A percentile compares a stretch with the other conserved stretches of the same genome.
phyloP scores from a whole-genome alignment of 2,888 invertebrate genomes.

The Euspilapteryx auroguttella region DNA sequence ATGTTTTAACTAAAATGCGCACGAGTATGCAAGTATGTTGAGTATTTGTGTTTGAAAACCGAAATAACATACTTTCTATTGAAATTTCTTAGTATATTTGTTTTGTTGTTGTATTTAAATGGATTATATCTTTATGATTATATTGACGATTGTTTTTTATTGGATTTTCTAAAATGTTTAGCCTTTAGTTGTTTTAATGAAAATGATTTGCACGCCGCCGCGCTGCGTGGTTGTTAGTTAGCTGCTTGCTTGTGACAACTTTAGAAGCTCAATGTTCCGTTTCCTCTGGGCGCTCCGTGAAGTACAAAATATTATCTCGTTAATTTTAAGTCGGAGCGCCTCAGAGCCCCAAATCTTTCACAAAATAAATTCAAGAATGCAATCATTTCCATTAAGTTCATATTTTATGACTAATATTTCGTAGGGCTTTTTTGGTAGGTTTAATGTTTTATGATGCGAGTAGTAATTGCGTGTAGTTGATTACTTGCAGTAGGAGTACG shows the following conservation, averaged over 20 bases:
- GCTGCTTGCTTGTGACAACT: too few relatives aligned
- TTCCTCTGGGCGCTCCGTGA: conserved; percentile 36
- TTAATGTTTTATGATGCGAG: conserved; percentile 7
- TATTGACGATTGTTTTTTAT: conserved; percentile 38
- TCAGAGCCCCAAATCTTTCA: conserved; percentile 17
- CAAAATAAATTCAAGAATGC: conserved; percentile 18
- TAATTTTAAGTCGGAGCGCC: conserved; percentile 36
- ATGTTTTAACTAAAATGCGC: too few relatives aligned
- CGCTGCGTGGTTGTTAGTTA: too few relatives aligned
- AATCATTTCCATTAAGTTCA: conserved; percentile 19
- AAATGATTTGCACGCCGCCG: conserved; percentile 2
- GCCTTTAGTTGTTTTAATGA: conserved; percentile 12
- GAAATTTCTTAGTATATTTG: conserved; percentile 31
- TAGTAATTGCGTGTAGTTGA: too few relatives aligned
- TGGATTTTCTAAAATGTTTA: conserved; percentile 25
- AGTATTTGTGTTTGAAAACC: conserved; percentile 58
- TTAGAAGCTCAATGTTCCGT: too few relatives aligned
- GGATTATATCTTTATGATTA: conserved; percentile 48
- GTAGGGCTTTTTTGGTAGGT: conserved; percentile 2
- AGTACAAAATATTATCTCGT: conserved; percentile 52
- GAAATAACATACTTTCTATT: too few relatives aligned
- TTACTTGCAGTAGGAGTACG: too few relatives aligned
- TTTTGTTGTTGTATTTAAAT: conserved; percentile 58
- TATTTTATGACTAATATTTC: conserved; percentile 14
- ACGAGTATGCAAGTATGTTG: too few relatives aligned